Evolutionary conservation across 2,797 vertebrate species (phyloP).

Genomic region (Glyptemys insculpta): DNA sequence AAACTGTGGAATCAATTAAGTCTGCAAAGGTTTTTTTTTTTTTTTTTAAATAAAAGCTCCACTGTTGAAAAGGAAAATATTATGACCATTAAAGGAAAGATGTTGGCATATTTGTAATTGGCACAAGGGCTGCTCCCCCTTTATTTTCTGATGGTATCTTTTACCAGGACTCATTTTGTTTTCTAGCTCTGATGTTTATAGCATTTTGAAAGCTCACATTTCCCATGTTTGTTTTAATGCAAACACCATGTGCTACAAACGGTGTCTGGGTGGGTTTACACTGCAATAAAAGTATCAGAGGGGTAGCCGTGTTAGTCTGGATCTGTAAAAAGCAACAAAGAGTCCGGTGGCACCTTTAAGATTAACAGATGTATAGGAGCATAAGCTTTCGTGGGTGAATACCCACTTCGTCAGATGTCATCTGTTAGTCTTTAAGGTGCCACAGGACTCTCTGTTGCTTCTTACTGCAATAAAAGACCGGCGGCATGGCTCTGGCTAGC

Average conservation of each 20-base stretch:
- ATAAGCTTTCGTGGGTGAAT: too few relatives aligned
- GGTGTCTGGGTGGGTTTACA: too few relatives aligned
- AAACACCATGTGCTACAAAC: background rate
- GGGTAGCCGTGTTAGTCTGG: too few relatives aligned
- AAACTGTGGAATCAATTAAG: background rate
- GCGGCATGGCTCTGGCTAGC: too few relatives aligned
- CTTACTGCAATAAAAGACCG: background rate
- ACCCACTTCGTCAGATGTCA: too few relatives aligned
- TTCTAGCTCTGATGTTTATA: background rate
- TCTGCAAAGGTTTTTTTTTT: background rate
- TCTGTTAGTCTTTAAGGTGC: too few relatives aligned
- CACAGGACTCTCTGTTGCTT: too few relatives aligned
- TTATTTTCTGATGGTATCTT: background rate
- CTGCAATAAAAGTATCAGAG: background rate
- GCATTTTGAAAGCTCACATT: background rate
- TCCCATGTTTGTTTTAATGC: fast-evolving
- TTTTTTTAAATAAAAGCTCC: too few relatives aligned
- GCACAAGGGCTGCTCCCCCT: background rate
- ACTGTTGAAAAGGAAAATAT: background rate
- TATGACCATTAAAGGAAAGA: background rate
- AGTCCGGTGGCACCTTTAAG: too few relatives aligned
- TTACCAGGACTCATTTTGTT: background rate
- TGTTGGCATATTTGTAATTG: background rate
- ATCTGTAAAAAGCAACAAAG: too few relatives aligned
- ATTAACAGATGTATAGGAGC: too few relatives aligned